These are phyloP conservation scores for Leucoraja ocellata DNA, from an alignment of 2,797 vertebrate genomes.

Conservation along the genomic window DNA sequence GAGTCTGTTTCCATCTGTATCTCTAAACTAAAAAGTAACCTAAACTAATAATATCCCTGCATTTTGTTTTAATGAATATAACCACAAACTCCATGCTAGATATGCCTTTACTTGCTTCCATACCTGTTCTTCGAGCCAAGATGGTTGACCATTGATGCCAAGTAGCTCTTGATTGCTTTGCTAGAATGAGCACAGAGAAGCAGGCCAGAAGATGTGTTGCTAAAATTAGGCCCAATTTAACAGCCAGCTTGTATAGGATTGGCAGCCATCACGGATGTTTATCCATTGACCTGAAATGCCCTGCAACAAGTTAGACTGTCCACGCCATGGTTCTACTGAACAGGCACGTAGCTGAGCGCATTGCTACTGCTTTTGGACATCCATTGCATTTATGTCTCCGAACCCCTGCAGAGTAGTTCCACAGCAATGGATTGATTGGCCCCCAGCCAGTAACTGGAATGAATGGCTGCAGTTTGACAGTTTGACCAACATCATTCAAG, in stretches of 20 bases:
- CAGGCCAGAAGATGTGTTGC: background rate
- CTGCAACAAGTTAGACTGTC: background rate
- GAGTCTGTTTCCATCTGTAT: too few relatives aligned
- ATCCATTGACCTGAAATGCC: background rate
- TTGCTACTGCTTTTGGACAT: background rate
- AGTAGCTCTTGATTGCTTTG: background rate
- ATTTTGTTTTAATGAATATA: background rate
- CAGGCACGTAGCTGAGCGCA: background rate
- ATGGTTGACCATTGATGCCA: background rate
- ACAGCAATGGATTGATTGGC: too few relatives aligned
- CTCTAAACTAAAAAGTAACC: too few relatives aligned
- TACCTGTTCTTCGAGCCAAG: too few relatives aligned
- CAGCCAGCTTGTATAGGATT: background rate
- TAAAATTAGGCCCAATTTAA: background rate
- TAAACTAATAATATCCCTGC: background rate
- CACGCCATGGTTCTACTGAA: background rate
- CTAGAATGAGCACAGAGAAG: background rate
- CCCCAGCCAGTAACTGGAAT: too few relatives aligned
- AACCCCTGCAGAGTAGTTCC: too few relatives aligned
- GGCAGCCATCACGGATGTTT: background rate
- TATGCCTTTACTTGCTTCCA: background rate
- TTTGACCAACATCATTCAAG: too few relatives aligned
- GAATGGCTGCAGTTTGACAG: too few relatives aligned
- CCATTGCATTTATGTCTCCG: background rate
- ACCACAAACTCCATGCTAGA: too few relatives aligned